Percentiles rank a stretch among this genome's conserved stretches.
These are phyloP conservation scores for Lomographa bimaculata DNA, from an alignment of 2,888 invertebrate genomes.

Conservation along the genomic window DNA sequence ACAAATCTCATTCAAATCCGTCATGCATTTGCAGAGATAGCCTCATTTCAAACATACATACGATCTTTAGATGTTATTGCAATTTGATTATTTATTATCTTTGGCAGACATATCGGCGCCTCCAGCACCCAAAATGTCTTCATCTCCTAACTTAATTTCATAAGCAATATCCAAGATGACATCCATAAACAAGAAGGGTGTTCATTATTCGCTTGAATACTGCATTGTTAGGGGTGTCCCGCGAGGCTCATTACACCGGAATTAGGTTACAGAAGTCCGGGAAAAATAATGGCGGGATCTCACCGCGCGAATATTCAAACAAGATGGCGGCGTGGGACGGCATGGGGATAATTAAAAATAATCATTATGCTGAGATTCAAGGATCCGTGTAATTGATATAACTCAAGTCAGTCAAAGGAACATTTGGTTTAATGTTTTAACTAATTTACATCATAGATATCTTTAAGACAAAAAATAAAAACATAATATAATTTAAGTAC, in stretches of 20 bases:
- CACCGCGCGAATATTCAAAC: constrained; percentile 66
- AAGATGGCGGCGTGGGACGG: constrained; percentile 34
- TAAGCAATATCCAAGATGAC: constrained; percentile 23
- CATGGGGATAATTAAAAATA: constrained; percentile 67
- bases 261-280: constrained; percentile 64
- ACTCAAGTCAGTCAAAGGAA: constrained; percentile 28
- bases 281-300: constrained; percentile 63
- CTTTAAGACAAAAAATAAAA: too few relatives aligned
- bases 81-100: too few relatives aligned
- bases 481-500: too few relatives aligned
- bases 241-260: constrained; percentile 63
- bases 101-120: too few relatives aligned
- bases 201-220: constrained; percentile 53
- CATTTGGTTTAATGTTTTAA: too few relatives aligned
- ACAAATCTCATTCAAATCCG: too few relatives aligned
- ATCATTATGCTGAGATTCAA: constrained; percentile 51
- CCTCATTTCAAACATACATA: too few relatives aligned
- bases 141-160: constrained; percentile 9
- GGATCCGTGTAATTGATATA: constrained; percentile 19
- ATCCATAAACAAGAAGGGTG: constrained; percentile 42
- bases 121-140: too few relatives aligned
- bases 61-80: too few relatives aligned
- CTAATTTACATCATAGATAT: too few relatives aligned
- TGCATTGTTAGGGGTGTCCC: constrained; percentile 50
- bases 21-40: too few relatives aligned